Percentiles rank a stretch among this genome's conserved stretches.
phyloP scores from a whole-genome alignment of 2,797 vertebrate genomes.

The Leontocebus nigricollis region DNA sequence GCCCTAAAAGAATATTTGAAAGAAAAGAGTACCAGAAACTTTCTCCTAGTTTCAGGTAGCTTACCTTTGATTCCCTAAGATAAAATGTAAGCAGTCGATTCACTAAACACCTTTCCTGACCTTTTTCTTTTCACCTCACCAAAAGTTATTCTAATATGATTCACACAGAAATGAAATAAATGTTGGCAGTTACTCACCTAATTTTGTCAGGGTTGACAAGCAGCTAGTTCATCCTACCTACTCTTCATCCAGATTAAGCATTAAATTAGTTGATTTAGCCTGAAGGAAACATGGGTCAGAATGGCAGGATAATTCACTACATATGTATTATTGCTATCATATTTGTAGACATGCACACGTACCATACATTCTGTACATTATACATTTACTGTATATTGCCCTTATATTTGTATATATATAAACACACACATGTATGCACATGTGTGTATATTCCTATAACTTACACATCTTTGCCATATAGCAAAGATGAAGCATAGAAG shows the following conservation, averaged over 20 bases:
- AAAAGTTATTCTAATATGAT: slow-evolving; percentile 61
- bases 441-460: background rate
- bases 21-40: background rate
- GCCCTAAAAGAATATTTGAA: background rate
- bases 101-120: slow-evolving; percentile 38
- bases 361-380: background rate
- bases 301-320: background rate
- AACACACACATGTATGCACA: background rate
- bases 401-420: background rate
- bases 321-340: background rate
- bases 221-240: slow-evolving; percentile 64
- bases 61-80: slow-evolving; percentile 21
- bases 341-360: background rate
- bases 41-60: background rate
- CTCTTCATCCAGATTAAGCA: slow-evolving; percentile 34
- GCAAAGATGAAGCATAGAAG: background rate
- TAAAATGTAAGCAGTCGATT: slow-evolving; percentile 42
- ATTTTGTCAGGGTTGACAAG: slow-evolving; percentile 68
- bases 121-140: slow-evolving; percentile 46
- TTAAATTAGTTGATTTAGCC: slow-evolving; percentile 55
- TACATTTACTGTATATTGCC: background rate
- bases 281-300: slow-evolving; percentile 36
- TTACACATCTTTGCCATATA: background rate
- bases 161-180: slow-evolving; percentile 70
- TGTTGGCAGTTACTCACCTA: slow-evolving; percentile 62